A percentile compares a stretch with the other conserved stretches of the same genome.
These are phyloP conservation scores for Nothobranchius furzeri DNA, from an alignment of 2,113 vertebrate genomes.

Conservation along the genomic window DNA sequence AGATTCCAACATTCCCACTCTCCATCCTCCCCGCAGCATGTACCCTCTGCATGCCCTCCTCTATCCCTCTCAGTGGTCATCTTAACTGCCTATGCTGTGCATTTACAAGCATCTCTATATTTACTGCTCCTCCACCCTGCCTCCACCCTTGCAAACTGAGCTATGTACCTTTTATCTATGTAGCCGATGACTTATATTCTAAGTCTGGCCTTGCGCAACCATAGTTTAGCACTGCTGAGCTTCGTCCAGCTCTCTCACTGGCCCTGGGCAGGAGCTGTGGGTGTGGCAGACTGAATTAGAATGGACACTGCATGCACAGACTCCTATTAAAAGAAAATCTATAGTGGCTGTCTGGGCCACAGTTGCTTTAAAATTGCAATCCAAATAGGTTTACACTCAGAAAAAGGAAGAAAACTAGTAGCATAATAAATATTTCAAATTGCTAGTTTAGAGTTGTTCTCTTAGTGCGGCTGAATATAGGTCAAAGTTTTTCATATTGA, in stretches of 20 bases:
- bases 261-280: slow-evolving; percentile 51
- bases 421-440: slow-evolving; percentile 57
- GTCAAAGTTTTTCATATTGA: slow-evolving; percentile 57
- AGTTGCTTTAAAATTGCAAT: slow-evolving; percentile 39
- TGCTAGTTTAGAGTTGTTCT: slow-evolving; percentile 33
- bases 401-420: slow-evolving; percentile 6
- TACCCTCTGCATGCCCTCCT: slow-evolving; percentile 41
- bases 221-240: slow-evolving; percentile 43
- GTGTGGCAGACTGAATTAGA: slow-evolving; percentile 63
- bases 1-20: slow-evolving; percentile 33
- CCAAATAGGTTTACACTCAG: slow-evolving; percentile 20
- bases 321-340: slow-evolving; percentile 38
- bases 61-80: slow-evolving; percentile 58
- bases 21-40: slow-evolving; percentile 16
- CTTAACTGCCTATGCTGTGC: slow-evolving; percentile 47
- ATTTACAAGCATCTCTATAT: slow-evolving; percentile 63
- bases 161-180: slow-evolving; percentile 70
- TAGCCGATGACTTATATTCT: slow-evolving; percentile 75
- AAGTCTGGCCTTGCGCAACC: slow-evolving; percentile 50
- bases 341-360: slow-evolving; percentile 39
- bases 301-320: slow-evolving; percentile 37
- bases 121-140: slow-evolving; percentile 60
- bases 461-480: slow-evolving; percentile 56
- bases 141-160: slow-evolving; percentile 53
- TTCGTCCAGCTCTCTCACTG: slow-evolving; percentile 23